Conservation (phyloP, 2,888 invertebrate species). For the Amiota minor region DNA sequence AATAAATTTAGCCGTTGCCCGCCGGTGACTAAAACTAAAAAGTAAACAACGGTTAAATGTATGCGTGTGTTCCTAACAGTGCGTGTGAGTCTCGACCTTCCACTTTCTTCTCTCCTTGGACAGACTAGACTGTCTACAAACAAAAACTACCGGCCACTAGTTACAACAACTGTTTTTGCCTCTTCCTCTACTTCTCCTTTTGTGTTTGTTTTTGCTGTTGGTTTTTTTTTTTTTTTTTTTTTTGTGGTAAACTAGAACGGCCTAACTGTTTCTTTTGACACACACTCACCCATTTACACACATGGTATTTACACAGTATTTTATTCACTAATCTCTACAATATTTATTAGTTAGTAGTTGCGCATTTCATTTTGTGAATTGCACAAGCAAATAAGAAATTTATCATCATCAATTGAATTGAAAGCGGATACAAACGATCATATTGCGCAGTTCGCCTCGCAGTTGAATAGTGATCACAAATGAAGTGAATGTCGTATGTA, state of each 20-base stretch:
- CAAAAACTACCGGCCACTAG: constrained; percentile 7
- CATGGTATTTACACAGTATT: background rate
- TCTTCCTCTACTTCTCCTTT: background rate
- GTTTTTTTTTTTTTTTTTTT: constrained; percentile 11
- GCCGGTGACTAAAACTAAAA: no score
- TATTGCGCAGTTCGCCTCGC: constrained; percentile 17
- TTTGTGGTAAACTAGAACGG: constrained; percentile 9
- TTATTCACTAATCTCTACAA: background rate
- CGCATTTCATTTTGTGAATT: constrained; percentile 6
- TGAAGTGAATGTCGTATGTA: no score
- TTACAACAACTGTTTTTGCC: background rate
- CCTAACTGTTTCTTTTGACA: no score
- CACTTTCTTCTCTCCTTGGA: no score
- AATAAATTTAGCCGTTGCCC: background rate
- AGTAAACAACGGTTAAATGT: no score
- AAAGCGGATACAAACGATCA: constrained; percentile 8
- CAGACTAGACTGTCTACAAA: background rate
- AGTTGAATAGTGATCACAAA: no score
- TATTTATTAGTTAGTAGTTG: background rate
- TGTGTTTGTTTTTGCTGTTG: background rate
- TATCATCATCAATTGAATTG: constrained; percentile 1
- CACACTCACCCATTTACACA: background rate
- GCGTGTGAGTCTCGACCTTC: no score
- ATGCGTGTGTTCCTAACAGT: no score
- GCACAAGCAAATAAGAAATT: constrained; percentile 11